phyloP scores from a whole-genome alignment of 2,888 invertebrate genomes.

The Chloroclysta siterata region DNA sequence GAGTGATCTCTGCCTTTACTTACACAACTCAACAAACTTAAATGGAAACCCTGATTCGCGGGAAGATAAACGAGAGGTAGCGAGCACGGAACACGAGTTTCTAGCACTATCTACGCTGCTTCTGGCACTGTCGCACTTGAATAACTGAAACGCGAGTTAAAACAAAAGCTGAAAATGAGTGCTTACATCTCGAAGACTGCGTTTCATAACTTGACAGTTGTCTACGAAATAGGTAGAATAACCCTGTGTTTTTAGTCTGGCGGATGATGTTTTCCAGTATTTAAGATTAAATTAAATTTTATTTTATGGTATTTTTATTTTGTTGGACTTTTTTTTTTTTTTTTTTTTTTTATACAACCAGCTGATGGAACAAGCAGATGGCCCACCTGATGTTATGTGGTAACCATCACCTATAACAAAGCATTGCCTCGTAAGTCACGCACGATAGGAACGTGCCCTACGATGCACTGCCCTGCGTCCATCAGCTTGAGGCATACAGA shows the following conservation, averaged over 20 bases:
- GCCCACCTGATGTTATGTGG: too few relatives aligned
- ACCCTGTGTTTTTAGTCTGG: neutral
- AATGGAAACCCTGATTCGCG: slow-evolving; percentile 62
- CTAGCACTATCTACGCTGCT: neutral
- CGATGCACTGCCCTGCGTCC: too few relatives aligned
- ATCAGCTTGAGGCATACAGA: too few relatives aligned
- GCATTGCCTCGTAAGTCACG: too few relatives aligned
- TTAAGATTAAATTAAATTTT: neutral
- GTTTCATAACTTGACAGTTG: too few relatives aligned
- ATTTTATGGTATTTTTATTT: too few relatives aligned
- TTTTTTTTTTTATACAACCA: too few relatives aligned
- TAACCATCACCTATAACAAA: too few relatives aligned
- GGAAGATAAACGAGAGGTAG: slow-evolving; percentile 51
- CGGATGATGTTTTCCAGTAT: neutral
- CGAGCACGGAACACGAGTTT: slow-evolving; percentile 13
- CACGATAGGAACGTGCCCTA: too few relatives aligned
- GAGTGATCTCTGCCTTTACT: slow-evolving; percentile 57
- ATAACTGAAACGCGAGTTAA: neutral
- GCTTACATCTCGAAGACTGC: neutral
- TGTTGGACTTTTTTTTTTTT: too few relatives aligned
- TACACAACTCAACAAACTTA: slow-evolving; percentile 64
- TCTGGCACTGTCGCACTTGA: neutral
- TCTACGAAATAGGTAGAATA: too few relatives aligned
- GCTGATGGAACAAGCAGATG: too few relatives aligned
- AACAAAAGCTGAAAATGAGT: neutral